Evolutionary conservation across 2,797 vertebrate genomes (phyloP), one percentile per base, ranked within the genome.

Genomic region (Sebastes goodei): DNA sequence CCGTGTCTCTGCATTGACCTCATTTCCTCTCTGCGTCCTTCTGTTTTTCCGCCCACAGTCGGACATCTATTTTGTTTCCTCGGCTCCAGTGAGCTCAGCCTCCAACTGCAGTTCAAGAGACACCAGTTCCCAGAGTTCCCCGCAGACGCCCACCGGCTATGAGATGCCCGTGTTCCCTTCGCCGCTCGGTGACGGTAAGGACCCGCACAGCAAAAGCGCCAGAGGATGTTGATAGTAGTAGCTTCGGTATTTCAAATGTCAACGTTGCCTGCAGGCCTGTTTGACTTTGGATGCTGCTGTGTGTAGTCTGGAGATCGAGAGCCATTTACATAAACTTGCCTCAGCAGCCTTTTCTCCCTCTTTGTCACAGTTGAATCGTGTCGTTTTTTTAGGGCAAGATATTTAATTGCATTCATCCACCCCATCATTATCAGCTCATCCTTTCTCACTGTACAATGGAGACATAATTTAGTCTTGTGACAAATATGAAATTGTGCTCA

Each of bases 11-110:
- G 7, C 67, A 78, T 65, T 68, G 64, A 76, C 71, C 62, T 76
- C 1, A 29, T 56, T 70, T 68, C 21, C 66, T 63, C 46, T 61
- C 52, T 56, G 0, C 25, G 20, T 89, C 66, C 33, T 11, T 60
- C 72, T 71, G 23, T 85, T 77, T 92, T 91, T 90, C 74, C 90
- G 74, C 71, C 93, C 85, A 96, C 91, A 99, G 98, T 99, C 98
- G 2, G 98, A 99, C 91, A 99, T 99, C 93, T 99, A 98, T 93
- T 99, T 99, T 89, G 96, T 97, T 78, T 98, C 98, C 0, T 95
- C 96, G 7, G 94, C 97, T 8, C 94, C 98, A 1, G 96, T 96
- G 89, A 97, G 93, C 14, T 97, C 95, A 62, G 96, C 97, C 5
- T 98, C 97, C 67, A 96, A 96, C 91, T 96, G 96, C 94, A 98